phyloP scores from a whole-genome alignment of 1,140 invertebrate genomes.

The Globodera ellingtonae region DNA sequence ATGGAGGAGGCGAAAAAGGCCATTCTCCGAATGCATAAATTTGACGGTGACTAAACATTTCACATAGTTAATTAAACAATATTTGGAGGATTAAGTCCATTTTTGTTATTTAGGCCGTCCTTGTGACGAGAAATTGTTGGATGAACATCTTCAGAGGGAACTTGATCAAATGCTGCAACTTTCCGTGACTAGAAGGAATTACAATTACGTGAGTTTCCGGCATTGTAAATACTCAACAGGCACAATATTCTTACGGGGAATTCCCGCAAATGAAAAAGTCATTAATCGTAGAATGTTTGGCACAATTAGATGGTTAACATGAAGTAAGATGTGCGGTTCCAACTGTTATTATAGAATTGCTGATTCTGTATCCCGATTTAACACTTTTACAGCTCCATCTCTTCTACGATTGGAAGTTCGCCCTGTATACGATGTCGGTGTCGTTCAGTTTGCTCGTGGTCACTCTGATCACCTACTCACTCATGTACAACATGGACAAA shows the following conservation, averaged over 20 bases:
- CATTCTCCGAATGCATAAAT: slow-evolving; percentile 35
- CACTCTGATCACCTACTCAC: slow-evolving; percentile 52
- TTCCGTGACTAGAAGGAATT: slow-evolving; percentile 44
- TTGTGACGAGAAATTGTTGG: slow-evolving; percentile 45
- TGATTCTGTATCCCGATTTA: background rate
- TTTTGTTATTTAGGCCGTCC: slow-evolving; percentile 32
- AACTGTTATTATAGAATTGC: background rate
- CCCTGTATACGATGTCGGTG: slow-evolving; percentile 48
- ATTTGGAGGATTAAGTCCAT: background rate
- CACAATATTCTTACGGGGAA: background rate
- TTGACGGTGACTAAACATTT: slow-evolving; percentile 16
- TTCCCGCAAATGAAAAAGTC: too few species aligned
- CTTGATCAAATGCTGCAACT: slow-evolving; percentile 30
- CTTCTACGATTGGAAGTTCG: slow-evolving; percentile 48
- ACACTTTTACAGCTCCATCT: slow-evolving; percentile 36
- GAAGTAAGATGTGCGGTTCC: background rate
- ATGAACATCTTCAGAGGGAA: slow-evolving; percentile 45
- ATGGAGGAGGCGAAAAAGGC: slow-evolving; percentile 53
- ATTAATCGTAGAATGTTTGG: background rate
- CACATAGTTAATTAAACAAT: background rate
- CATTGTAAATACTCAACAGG: too few species aligned
- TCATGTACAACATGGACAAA: slow-evolving; percentile 63
- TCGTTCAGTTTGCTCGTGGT: slow-evolving; percentile 51
- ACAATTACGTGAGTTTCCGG: slow-evolving; percentile 37
- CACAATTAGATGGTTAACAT: background rate